Base-by-base conservation (phyloP, 37 sponge, comb jelly and placozoan species). In the Beroe forskalii region DNA sequence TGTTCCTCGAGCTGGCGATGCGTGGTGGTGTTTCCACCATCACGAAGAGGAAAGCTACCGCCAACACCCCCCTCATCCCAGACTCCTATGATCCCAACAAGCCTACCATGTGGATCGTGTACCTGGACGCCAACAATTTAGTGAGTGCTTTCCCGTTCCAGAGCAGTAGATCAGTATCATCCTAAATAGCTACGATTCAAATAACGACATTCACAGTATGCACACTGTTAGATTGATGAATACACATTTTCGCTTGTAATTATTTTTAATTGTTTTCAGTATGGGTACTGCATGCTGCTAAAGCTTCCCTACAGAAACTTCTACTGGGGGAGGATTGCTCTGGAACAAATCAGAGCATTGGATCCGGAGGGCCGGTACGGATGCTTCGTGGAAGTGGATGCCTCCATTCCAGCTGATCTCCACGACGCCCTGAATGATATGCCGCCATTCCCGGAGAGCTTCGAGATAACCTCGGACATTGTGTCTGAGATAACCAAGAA, bases 381-480 rank as follows among this genome's bases (percentile, higher is more conserved):
- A 8, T 14, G 27, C 25, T 31, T 89, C 23, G 20, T 89, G 17
- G 90, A 89, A 89, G n/a, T 8, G 20, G 90, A 89, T 25, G 12
- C 60, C 9, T 9, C 9, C 9, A 55, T 55, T 20, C 60, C 60
- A 55, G 9, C 60, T 8, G 62, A 89, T 14, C 32, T 89, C 19
- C 90, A 89, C 62, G 62, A 89, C 61, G 6, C 12, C 14, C 61
- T 60, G 20, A 27, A 3, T 9, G 90, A 89, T 36, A 32, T 41
- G 12, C 62, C 90, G 61, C 62, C 44, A 23, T 9, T 42, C 4
- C 90, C 90, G 20, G 90, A 89, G 62, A 66, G 28, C 23, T n/a
- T 66, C 27, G 8, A n/a, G 20, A n/a, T 66, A 8, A 6, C 23
- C 20, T 6, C 8, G 8, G 67, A 14, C 8, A 55, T 55, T 17